Evolutionary conservation across 2,888 invertebrate species (phyloP).

Genomic region (Blomia tropicalis): DNA sequence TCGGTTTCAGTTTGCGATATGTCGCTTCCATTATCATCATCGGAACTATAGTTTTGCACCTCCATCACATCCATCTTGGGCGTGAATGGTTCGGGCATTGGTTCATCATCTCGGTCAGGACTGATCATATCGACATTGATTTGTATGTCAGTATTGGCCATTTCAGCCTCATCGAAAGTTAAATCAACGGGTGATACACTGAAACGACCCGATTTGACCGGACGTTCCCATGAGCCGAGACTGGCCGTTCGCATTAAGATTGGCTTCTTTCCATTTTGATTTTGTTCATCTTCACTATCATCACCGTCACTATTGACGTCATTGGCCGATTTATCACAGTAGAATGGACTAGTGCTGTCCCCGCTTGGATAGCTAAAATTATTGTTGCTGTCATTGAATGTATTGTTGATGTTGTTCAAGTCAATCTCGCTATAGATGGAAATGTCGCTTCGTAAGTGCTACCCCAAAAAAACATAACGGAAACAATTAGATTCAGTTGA

Average conservation of each 20-base stretch:
- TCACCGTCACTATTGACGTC: slow-evolving; percentile 10
- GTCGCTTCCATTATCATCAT: slow-evolving; percentile 16
- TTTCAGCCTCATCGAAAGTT: neutral
- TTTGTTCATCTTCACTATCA: slow-evolving; percentile 13
- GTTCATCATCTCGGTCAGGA: neutral
- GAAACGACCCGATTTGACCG: slow-evolving; percentile 22
- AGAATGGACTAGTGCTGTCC: neutral
- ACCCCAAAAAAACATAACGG: neutral
- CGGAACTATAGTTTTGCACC: neutral
- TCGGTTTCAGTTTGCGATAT: neutral
- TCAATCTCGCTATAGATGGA: slow-evolving; percentile 1
- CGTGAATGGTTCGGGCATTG: neutral
- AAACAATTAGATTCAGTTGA: neutral
- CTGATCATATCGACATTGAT: neutral
- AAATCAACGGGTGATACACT: slow-evolving; percentile 23
- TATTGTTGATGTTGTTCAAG: neutral
- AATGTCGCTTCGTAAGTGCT: slow-evolving; percentile 13
- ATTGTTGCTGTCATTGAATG: slow-evolving; percentile 8
- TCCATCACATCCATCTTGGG: neutral
- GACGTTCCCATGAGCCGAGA: slow-evolving; percentile 20
- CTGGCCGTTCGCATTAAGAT: slow-evolving; percentile 20
- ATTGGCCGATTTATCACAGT: neutral
- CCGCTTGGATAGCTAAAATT: neutral
- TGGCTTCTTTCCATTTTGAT: slow-evolving; percentile 8
- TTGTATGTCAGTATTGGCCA: neutral